Evolutionary conservation across 1,140 invertebrate species (phyloP).

Genomic region (Drosophila eugracilis): DNA sequence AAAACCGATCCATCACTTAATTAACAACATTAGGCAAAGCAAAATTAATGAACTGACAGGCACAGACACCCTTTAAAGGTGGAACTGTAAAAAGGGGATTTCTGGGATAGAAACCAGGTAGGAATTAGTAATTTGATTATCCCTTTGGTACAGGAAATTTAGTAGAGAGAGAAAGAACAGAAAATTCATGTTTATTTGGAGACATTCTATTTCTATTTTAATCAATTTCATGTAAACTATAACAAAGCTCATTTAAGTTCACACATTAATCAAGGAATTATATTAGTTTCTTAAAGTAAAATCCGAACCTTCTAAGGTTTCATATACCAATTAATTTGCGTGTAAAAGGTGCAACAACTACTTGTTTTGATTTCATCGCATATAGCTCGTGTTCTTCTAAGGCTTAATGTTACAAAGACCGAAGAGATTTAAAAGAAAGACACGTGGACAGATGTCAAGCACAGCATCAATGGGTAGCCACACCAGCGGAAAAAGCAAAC

Average conservation of each 20-base stretch:
- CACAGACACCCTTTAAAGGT: slow-evolving; percentile 14
- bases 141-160: slow-evolving; percentile 44
- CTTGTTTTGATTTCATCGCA: neutral
- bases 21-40: slow-evolving; percentile 28
- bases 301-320: too few relatives aligned
- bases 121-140: slow-evolving; percentile 34
- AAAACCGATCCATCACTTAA: slow-evolving; percentile 43
- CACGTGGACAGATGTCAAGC: slow-evolving; percentile 53
- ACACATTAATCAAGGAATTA: too few relatives aligned
- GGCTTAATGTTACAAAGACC: neutral
- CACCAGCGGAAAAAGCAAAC: neutral
- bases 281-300: too few relatives aligned
- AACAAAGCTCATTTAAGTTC: too few relatives aligned
- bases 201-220: neutral
- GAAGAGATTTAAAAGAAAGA: slow-evolving; percentile 17
- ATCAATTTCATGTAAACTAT: neutral
- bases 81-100: neutral
- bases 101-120: slow-evolving; percentile 3
- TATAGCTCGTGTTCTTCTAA: neutral
- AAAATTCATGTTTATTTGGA: neutral
- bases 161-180: slow-evolving; percentile 6
- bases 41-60: slow-evolving; percentile 19
- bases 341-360: too few relatives aligned
- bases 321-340: too few relatives aligned
- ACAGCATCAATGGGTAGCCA: slow-evolving; percentile 16